Conservation (phyloP, 1,140 invertebrate species). For the Heliconius himera region DNA sequence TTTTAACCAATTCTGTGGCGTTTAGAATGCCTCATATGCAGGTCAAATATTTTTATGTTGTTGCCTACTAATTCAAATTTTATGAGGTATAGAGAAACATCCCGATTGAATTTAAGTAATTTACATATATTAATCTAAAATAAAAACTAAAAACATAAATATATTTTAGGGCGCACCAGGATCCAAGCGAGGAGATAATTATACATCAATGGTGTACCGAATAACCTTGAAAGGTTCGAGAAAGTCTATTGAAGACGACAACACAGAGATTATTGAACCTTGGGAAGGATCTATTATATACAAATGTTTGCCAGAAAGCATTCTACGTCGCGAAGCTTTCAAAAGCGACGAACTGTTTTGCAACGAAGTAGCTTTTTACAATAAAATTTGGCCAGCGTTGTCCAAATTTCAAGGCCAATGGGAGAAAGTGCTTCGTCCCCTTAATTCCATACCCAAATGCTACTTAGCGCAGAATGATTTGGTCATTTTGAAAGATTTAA, state of each 20-base stretch:
- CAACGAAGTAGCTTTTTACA: slow-evolving; percentile 88
- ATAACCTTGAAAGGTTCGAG: slow-evolving; percentile 83
- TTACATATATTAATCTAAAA: not conserved
- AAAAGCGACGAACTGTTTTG: slow-evolving; percentile 87
- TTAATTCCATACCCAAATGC: slow-evolving; percentile 85
- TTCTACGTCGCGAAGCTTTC: slow-evolving; percentile 84
- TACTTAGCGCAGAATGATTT: slow-evolving; percentile 84
- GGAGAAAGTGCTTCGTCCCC: slow-evolving; percentile 72
- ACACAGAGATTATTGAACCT: slow-evolving; percentile 64
- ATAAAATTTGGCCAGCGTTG: slow-evolving; percentile 85
- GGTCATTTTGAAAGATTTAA: slow-evolving; percentile 85
- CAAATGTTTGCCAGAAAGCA: slow-evolving; percentile 86
- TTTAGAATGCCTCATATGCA: no score
- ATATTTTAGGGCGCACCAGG: slow-evolving; percentile 83
- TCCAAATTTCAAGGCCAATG: slow-evolving; percentile 81
- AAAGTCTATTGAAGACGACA: slow-evolving; percentile 62
- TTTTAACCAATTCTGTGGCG: no score
- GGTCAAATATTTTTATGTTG: no score
- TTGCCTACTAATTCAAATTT: no score
- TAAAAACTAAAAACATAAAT: not conserved
- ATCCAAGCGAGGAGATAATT: slow-evolving; percentile 87
- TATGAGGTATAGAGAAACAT: not conserved
- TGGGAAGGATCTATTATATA: slow-evolving; percentile 86
- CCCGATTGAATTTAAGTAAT: no score
- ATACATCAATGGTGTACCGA: slow-evolving; percentile 87